A percentile compares a stretch with the other conserved stretches of the same genome.
Conservation (phyloP, 2,888 invertebrate genomes). For the Psylliodes chrysocephalus region DNA sequence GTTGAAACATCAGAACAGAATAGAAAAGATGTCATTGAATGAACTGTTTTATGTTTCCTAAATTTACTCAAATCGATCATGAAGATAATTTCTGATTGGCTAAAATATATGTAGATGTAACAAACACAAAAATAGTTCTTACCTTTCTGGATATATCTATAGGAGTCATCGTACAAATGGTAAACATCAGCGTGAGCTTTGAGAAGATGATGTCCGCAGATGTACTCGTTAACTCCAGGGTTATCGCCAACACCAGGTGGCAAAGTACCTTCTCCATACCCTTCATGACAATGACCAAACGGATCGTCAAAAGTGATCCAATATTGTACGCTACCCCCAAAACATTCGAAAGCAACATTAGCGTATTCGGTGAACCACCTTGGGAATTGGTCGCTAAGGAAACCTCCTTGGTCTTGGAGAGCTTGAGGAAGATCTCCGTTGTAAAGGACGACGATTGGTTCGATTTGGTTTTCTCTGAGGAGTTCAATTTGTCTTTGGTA, state of each 20-base stretch:
- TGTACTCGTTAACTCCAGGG: constrained; percentile 63
- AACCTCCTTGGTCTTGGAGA: constrained; percentile 64
- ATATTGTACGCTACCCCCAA: constrained; percentile 49
- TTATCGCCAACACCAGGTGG: constrained; percentile 21
- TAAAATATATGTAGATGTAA: no score
- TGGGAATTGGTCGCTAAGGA: constrained; percentile 43
- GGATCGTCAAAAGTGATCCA: constrained; percentile 53
- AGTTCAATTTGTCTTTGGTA: constrained; percentile 51
- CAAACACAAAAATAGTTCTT: no score
- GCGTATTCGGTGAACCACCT: constrained; percentile 49
- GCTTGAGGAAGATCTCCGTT: constrained; percentile 69
- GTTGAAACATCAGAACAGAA: no score
- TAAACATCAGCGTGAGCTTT: constrained; percentile 65
- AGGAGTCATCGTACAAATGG: no score
- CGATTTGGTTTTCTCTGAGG: constrained; percentile 66
- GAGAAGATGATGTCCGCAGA: constrained; percentile 66
- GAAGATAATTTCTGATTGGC: no score
- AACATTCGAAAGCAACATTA: constrained; percentile 44
- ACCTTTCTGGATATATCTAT: no score
- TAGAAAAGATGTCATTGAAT: no score
- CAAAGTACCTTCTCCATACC: constrained; percentile 33
- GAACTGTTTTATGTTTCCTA: no score
- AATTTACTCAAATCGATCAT: no score
- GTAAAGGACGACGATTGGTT: constrained; percentile 67
- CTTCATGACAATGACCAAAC: constrained; percentile 35